Base-by-base conservation (phyloP, 1,140 invertebrate genomes). In the Lordiphosa mommai region DNA sequence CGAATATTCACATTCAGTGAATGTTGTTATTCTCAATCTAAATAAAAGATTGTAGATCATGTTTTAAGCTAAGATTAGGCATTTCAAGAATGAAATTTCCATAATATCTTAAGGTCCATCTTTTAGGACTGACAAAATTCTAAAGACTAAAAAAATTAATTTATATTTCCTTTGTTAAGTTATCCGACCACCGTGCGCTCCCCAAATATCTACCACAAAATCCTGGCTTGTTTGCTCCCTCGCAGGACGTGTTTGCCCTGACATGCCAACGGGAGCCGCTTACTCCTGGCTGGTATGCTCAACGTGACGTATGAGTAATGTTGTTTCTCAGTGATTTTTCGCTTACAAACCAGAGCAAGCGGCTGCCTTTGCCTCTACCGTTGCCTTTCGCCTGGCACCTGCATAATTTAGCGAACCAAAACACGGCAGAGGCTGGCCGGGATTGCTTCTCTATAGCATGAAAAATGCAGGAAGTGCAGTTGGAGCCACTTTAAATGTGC, bases 301-400 rank as follows among this genome's bases (percentile, higher is more conserved):
- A 66, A 71, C 67, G 58, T 69, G 77, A 68, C 76, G 61, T 84
- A 84, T 82, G 77, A 82, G 76, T 84, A 82, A 82, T 82, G 76
- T 74, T 82, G 76, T 82, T 84, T 27, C 55, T 56, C 76, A 77
- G 67, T 76, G 77, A 82, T 84, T 84, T 27, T 84, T 76, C 52
- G 74, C 66, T 76, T 71, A 56, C 23, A 74, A 65, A 43, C 57
- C 70, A 58, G 59, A 68, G 68, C 68, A 57, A 37, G 58, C 50
- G 38, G 48, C 51, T 63, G 58, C 36, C 4, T 27, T 5, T 27
- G 6, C 23, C 23, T 7, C 7, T 27, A 6, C 23, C 23, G 4
- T 27, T 27, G 23, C 23, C 20, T 23, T 23, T 23, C 23, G 58
- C 68, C 33, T 47, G 49, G 38, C 17, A 34, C 65, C 58, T 82